A percentile compares a stretch with the other conserved stretches of the same genome.
Conservation (phyloP, 1,140 invertebrate genomes). For the Drosophila sucinea region DNA sequence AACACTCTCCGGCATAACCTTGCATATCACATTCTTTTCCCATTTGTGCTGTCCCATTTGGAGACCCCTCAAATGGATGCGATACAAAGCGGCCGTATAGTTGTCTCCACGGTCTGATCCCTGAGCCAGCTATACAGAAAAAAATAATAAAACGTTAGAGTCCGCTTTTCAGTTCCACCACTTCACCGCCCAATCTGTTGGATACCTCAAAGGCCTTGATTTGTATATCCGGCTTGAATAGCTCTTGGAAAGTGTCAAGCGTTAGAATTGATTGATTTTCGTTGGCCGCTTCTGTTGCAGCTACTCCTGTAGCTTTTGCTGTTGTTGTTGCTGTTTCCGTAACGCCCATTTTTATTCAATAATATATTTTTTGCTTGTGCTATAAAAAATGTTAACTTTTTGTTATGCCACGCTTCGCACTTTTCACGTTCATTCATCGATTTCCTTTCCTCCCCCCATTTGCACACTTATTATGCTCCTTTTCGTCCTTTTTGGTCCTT, state of each 20-base stretch:
- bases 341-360: conserved; percentile 67
- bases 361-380: neutral
- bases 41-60: conserved; percentile 83
- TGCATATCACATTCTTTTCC: conserved; percentile 87
- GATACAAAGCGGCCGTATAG: conserved; percentile 89
- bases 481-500: conserved; percentile 37
- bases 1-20: conserved; percentile 87
- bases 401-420: conserved; percentile 15
- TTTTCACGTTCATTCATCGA: conserved; percentile 60
- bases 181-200: too few relatives aligned
- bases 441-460: conserved; percentile 34
- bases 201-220: conserved; percentile 77
- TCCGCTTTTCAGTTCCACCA: too few relatives aligned
- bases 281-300: conserved; percentile 9
- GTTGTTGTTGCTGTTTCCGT: conserved; percentile 55
- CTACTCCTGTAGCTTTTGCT: conserved; percentile 14
- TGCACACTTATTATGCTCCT: neutral
- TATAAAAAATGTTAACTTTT: conserved; percentile 36
- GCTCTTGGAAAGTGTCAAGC: conserved; percentile 71
- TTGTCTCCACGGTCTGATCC: conserved; percentile 89
- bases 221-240: conserved; percentile 77
- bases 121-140: conserved; percentile 84
- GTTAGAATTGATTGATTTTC: conserved; percentile 60
- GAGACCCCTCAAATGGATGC: conserved; percentile 85
- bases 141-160: neutral